Evolutionary conservation across 2,888 invertebrate species (phyloP).

Genomic region (Himalopsyche tibetana): DNA sequence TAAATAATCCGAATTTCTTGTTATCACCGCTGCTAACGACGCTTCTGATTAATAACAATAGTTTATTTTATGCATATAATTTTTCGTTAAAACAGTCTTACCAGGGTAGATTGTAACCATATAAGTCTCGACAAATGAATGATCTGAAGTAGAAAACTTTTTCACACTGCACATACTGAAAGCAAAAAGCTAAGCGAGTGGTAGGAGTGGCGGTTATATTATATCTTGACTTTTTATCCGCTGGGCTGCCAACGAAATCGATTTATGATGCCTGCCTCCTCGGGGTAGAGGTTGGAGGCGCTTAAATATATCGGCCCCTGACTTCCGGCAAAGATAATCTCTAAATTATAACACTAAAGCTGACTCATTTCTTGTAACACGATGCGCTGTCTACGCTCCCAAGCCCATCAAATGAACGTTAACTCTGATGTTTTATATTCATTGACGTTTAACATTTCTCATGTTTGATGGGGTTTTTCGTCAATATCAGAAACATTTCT

Average conservation of each 20-base stretch:
- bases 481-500: background rate
- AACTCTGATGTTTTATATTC: slow-evolving; percentile 8
- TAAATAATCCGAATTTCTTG: no score
- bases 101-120: no score
- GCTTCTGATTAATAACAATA: no score
- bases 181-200: background rate
- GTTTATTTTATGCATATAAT: no score
- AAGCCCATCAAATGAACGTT: slow-evolving; percentile 1
- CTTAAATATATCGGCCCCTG: slow-evolving; percentile 28
- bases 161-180: background rate
- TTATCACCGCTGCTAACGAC: no score
- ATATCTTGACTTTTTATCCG: slow-evolving; percentile 10
- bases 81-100: no score
- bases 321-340: slow-evolving; percentile 27
- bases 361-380: slow-evolving; percentile 13
- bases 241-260: slow-evolving; percentile 1
- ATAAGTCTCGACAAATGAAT: no score
- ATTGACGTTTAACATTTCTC: slow-evolving; percentile 9
- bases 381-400: slow-evolving; percentile 14
- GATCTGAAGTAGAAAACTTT: background rate
- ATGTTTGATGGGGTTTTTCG: background rate
- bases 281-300: background rate
- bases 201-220: slow-evolving; percentile 5
- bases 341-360: slow-evolving; percentile 34
- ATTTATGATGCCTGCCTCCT: slow-evolving; percentile 6